Evolutionary conservation across 2,888 invertebrate genomes (phyloP).

Genomic region (Drosophila kambysellisi): DNA sequence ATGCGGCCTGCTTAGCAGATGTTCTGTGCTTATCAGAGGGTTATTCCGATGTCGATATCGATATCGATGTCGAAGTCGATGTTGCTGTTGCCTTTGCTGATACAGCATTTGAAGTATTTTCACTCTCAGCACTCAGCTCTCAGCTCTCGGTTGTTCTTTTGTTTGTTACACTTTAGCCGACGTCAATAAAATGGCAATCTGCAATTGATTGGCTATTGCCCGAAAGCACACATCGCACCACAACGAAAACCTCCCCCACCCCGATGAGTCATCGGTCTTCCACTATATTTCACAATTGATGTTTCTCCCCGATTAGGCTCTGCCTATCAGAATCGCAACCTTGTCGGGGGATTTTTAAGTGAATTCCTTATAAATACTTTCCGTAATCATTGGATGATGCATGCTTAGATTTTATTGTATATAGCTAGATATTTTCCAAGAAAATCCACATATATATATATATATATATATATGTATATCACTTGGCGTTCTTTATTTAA

Average conservation of each 20-base stretch:
- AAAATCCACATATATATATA: background rate
- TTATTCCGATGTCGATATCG: slow-evolving; percentile 11
- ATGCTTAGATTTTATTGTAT: background rate
- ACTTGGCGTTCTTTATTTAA: background rate
- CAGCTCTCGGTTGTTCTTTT: slow-evolving; percentile 32
- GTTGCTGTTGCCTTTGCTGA: slow-evolving; percentile 43
- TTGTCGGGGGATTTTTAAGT: slow-evolving; percentile 15
- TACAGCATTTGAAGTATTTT: slow-evolving; percentile 44
- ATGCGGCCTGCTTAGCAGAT: slow-evolving; percentile 72
- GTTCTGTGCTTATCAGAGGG: slow-evolving; percentile 62
- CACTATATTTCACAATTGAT: slow-evolving; percentile 16
- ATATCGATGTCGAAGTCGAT: background rate
- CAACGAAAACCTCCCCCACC: background rate
- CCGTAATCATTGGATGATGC: background rate
- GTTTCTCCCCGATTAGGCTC: slow-evolving; percentile 26
- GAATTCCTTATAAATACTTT: slow-evolving; percentile 18
- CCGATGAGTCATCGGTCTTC: slow-evolving; percentile 37
- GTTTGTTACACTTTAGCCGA: slow-evolving; percentile 44
- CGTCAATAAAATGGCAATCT: slow-evolving; percentile 35
- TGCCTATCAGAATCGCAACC: slow-evolving; percentile 3
- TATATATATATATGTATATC: background rate
- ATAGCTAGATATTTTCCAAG: background rate
- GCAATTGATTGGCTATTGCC: slow-evolving; percentile 31
- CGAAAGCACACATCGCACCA: background rate
- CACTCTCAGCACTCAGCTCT: background rate